phyloP scores from a whole-genome alignment of 2,797 vertebrate species.

The Danionella dracula region DNA sequence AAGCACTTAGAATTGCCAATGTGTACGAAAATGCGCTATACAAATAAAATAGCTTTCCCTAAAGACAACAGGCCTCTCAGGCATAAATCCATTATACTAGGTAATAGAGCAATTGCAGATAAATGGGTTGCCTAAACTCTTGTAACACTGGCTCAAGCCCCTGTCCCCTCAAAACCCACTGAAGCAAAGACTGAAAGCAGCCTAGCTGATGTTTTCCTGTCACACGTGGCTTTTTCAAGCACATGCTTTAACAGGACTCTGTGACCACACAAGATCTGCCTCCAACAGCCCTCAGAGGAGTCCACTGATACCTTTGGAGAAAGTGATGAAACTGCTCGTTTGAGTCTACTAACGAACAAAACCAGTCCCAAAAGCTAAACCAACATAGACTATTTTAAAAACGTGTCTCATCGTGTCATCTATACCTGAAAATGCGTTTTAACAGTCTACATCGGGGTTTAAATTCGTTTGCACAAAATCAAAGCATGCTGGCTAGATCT shows the following conservation, averaged over 20 bases:
- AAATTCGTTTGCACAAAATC: constrained; percentile 23
- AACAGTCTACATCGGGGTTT: constrained; percentile 47
- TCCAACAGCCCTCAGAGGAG: not conserved
- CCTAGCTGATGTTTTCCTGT: constrained; percentile 56
- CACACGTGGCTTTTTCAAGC: constrained; percentile 61
- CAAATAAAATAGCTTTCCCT: too few relatives aligned
- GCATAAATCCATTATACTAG: too few relatives aligned
- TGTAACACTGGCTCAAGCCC: not conserved
- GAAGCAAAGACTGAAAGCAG: constrained; percentile 18
- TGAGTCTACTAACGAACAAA: too few relatives aligned
- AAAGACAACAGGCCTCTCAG: too few relatives aligned
- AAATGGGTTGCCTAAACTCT: not conserved
- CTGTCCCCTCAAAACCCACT: constrained; percentile 9
- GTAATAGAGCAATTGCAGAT: too few relatives aligned
- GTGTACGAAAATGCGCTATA: too few relatives aligned
- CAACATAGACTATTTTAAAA: not conserved
- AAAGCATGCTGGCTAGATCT: constrained; percentile 16
- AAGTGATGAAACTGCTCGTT: not conserved
- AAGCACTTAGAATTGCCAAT: too few relatives aligned
- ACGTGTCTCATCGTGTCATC: not conserved
- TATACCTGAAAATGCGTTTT: not conserved
- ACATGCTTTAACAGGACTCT: constrained; percentile 25
- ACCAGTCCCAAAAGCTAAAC: not conserved
- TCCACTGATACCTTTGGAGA: not conserved
- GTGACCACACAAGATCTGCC: constrained; percentile 8